Conservation (phyloP, 2,797 vertebrate species). For the Melanotaenia nigrans region DNA sequence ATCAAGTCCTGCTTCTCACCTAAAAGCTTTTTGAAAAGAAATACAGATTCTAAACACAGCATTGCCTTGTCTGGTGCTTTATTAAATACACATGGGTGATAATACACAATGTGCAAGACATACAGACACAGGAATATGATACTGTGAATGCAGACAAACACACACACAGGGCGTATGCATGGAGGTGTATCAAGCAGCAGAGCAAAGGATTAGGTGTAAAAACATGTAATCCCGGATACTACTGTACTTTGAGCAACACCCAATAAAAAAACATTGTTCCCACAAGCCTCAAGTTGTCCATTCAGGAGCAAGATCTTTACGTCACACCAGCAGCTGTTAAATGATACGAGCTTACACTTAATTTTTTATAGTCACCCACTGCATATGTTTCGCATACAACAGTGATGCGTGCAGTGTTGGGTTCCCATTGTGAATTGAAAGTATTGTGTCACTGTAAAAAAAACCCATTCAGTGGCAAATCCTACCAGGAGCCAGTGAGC, state of each 20-base stretch:
- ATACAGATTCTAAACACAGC: slow-evolving; percentile 70
- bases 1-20: slow-evolving; percentile 79
- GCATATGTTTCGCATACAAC: slow-evolving; percentile 80
- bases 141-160: slow-evolving; percentile 52
- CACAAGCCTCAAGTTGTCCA: slow-evolving; percentile 78
- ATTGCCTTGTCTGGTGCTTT: slow-evolving; percentile 52
- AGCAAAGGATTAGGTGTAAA: slow-evolving; percentile 71
- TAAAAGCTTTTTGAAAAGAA: slow-evolving; percentile 78
- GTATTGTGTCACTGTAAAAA: slow-evolving; percentile 84
- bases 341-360: slow-evolving; percentile 81
- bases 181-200: slow-evolving; percentile 65
- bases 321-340: slow-evolving; percentile 82
- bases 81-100: slow-evolving; percentile 70
- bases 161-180: slow-evolving; percentile 50
- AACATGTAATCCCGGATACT: slow-evolving; percentile 68
- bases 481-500: slow-evolving; percentile 82
- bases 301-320: slow-evolving; percentile 63
- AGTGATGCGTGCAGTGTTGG: slow-evolving; percentile 80
- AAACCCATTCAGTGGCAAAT: slow-evolving; percentile 82
- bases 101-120: slow-evolving; percentile 58
- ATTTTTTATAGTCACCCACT: slow-evolving; percentile 82
- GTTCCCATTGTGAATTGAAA: slow-evolving; percentile 84
- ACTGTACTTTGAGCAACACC: slow-evolving; percentile 68
- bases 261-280: slow-evolving; percentile 74
- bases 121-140: slow-evolving; percentile 48